These are phyloP conservation scores for Peromyscus polionotus DNA, from an alignment of 2,113 vertebrate species.

Conservation along the genomic window DNA sequence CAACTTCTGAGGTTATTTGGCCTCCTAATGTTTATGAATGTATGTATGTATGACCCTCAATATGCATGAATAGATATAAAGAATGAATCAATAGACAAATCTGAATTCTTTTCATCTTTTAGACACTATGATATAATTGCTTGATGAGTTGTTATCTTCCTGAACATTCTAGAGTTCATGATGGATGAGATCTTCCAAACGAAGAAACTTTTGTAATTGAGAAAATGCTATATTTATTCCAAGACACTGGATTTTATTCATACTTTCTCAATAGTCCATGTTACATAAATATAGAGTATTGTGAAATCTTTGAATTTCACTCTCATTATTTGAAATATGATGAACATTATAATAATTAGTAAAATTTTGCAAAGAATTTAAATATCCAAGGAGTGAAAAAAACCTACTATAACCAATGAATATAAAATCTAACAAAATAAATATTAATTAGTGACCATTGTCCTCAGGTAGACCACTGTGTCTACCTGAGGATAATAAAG, in stretches of 20 bases:
- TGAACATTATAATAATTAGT: not conserved
- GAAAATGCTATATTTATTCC: not conserved
- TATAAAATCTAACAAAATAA: not conserved
- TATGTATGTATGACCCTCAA: not conserved
- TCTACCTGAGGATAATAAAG: not conserved
- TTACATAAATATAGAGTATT: not conserved
- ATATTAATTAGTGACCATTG: not conserved
- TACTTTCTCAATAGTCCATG: not conserved
- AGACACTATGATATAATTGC: not conserved
- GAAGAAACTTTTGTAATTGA: not conserved
- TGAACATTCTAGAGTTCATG: not conserved
- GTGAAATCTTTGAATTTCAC: not conserved
- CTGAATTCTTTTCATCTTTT: not conserved
- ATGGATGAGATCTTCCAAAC: not conserved
- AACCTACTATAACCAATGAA: not conserved
- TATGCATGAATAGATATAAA: not conserved
- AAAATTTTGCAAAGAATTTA: not conserved
- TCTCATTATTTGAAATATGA: not conserved
- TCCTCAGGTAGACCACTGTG: not conserved
- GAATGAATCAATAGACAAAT: not conserved
- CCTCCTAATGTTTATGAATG: not conserved
- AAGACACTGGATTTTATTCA: not conserved
- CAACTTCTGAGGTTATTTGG: not conserved
- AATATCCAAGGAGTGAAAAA: not conserved
- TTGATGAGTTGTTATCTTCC: not conserved